Evolutionary conservation across 2,888 invertebrate species (phyloP).

Genomic region (Periphyllus acericola): DNA sequence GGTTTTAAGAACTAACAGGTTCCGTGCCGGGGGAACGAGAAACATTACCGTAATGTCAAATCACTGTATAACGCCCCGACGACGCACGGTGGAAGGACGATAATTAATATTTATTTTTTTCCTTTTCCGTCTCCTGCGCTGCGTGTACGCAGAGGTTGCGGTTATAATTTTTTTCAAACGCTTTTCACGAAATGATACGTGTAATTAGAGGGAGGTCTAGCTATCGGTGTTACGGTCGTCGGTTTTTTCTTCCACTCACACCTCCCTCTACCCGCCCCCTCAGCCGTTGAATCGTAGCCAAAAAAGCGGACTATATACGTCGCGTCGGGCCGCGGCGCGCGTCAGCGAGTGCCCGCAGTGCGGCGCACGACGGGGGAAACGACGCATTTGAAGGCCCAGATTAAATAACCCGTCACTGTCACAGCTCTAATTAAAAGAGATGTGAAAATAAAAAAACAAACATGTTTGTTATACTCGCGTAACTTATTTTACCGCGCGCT

Average conservation of each 20-base stretch:
- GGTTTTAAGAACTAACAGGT: slow-evolving; percentile 50
- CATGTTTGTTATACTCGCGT: slow-evolving; percentile 19
- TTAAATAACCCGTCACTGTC: slow-evolving; percentile 56
- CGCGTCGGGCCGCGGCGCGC: too few relatives aligned
- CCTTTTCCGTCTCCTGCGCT: background rate
- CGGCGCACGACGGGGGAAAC: too few relatives aligned
- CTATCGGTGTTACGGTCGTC: slow-evolving; percentile 17
- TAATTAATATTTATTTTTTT: slow-evolving; percentile 41
- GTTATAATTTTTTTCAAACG: slow-evolving; percentile 54
- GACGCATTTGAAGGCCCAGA: slow-evolving; percentile 31
- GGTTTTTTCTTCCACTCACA: background rate
- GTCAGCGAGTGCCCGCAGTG: too few relatives aligned
- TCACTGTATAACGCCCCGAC: slow-evolving; percentile 41
- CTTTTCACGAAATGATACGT: slow-evolving; percentile 55
- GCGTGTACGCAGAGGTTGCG: background rate
- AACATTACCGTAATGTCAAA: slow-evolving; percentile 48
- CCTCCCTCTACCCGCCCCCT: background rate
- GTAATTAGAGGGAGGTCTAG: slow-evolving; percentile 44
- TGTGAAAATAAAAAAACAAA: slow-evolving; percentile 29
- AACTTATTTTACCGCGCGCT: background rate
- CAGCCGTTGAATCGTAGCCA: slow-evolving; percentile 48
- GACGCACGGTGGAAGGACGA: slow-evolving; percentile 15
- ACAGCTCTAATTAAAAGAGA: slow-evolving; percentile 46
- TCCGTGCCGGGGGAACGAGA: slow-evolving; percentile 11
- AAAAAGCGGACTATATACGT: background rate